Percentiles rank a stretch among this genome's conserved stretches.
phyloP scores from a whole-genome alignment of 2,888 invertebrate species.

The Autographa gamma region DNA sequence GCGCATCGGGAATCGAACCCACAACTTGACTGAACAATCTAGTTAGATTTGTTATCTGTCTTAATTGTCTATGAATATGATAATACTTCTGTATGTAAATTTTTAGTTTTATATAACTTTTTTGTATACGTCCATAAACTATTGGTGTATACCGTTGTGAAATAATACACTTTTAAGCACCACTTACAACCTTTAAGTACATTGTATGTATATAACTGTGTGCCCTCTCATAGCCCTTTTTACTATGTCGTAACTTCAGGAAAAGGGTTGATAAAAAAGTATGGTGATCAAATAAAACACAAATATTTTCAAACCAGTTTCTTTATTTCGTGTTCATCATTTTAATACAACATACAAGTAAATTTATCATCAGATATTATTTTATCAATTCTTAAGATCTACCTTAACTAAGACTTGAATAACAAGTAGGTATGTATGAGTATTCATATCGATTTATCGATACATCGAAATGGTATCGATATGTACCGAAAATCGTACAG shows the following conservation, averaged over 20 bases:
- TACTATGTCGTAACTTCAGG: not conserved
- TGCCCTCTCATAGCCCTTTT: not conserved
- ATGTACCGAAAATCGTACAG: conserved; percentile 55
- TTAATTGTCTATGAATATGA: not conserved
- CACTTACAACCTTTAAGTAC: not conserved
- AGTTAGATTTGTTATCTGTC: too few relatives aligned
- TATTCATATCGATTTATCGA: conserved; percentile 62
- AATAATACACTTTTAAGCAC: not conserved
- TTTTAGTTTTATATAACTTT: too few relatives aligned
- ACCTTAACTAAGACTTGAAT: conserved; percentile 87
- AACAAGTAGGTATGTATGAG: conserved; percentile 82
- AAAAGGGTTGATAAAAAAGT: not conserved
- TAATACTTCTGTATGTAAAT: too few relatives aligned
- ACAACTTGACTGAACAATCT: not conserved
- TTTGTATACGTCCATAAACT: too few relatives aligned
- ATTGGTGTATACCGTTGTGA: too few relatives aligned
- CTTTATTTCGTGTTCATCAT: conserved; percentile 89
- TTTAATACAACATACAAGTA: conserved; percentile 90
- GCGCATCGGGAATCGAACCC: not conserved
- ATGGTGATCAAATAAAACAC: conserved; percentile 75
- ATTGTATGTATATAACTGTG: too few relatives aligned
- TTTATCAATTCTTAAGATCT: conserved; percentile 87
- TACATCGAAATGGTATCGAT: conserved; percentile 61
- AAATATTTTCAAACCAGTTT: conserved; percentile 86
- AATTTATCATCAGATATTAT: conserved; percentile 89